These are phyloP conservation scores for Peromyscus attwateri DNA, from an alignment of 2,797 vertebrate genomes.

Conservation along the genomic window DNA sequence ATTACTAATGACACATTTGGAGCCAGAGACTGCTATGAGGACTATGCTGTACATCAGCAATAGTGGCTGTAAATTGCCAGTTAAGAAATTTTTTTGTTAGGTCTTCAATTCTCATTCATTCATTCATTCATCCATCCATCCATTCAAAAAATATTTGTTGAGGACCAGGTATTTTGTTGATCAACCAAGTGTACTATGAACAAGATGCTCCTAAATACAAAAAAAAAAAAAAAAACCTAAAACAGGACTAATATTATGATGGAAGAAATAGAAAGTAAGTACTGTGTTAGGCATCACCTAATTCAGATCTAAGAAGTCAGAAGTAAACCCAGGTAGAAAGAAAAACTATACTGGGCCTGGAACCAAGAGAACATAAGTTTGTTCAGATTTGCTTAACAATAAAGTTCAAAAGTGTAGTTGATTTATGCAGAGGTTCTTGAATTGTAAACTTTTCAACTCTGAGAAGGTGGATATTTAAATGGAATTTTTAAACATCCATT, in stretches of 20 bases:
- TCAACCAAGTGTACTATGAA: background rate
- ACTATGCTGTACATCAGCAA: background rate
- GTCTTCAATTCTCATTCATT: conserved; percentile 17
- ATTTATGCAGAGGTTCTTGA: conserved; percentile 49
- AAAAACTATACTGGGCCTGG: background rate
- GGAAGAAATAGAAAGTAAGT: background rate
- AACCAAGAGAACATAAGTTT: background rate
- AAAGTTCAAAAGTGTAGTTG: conserved; percentile 17
- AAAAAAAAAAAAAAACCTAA: background rate
- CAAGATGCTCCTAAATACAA: conserved; percentile 3
- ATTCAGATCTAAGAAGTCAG: background rate
- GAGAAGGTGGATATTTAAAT: conserved; percentile 52
- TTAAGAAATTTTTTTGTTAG: background rate
- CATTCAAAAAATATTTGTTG: conserved; percentile 34
- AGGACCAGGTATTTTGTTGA: background rate
- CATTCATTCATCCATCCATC: background rate
- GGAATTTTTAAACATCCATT: conserved; percentile 45
- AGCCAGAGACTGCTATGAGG: conserved; percentile 57
- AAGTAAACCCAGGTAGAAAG: background rate
- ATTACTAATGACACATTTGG: conserved; percentile 20
- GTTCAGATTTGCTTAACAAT: background rate
- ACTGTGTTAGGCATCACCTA: background rate
- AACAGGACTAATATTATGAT: background rate
- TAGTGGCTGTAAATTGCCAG: background rate
- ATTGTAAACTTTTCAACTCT: conserved; percentile 41